These are phyloP conservation scores for Sarcophaga subvicina DNA, from an alignment of 2,888 invertebrate species.

Conservation along the genomic window DNA sequence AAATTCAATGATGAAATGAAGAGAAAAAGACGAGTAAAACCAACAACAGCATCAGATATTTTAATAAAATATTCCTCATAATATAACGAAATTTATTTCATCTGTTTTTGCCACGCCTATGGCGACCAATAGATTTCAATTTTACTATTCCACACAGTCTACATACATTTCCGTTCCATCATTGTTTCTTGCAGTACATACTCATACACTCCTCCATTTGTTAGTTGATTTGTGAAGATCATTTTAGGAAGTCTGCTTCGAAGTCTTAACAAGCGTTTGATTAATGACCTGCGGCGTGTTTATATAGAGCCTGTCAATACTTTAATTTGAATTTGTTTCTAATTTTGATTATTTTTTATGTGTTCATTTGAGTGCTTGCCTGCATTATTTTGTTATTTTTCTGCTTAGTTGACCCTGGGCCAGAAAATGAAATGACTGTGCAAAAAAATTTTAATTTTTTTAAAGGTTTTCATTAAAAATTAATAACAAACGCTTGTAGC, in stretches of 20 bases:
- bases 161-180: not conserved
- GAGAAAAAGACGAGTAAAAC: not conserved
- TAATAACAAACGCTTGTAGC: conserved; percentile 22
- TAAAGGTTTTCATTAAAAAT: not conserved
- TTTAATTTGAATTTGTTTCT: conserved; percentile 47
- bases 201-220: conserved; percentile 7
- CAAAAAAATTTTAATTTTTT: conserved; percentile 27
- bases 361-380: not conserved
- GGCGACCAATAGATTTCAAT: conserved; percentile 40
- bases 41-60: conserved; percentile 21
- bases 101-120: conserved; percentile 70
- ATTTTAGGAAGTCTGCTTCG: conserved; percentile 24
- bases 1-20: conserved; percentile 32
- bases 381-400: not conserved
- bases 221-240: conserved; percentile 34
- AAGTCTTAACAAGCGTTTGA: conserved; percentile 66
- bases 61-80: not conserved
- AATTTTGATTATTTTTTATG: conserved; percentile 10
- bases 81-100: conserved; percentile 59
- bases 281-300: conserved; percentile 68
- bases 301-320: conserved; percentile 54
- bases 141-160: not conserved
- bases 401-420: conserved; percentile 39
- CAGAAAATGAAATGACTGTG: conserved; percentile 64
- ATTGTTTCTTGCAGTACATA: conserved; percentile 9